These are phyloP conservation scores for Yponomeuta cagnagella DNA, from an alignment of 2,888 invertebrate genomes.

Conservation along the genomic window DNA sequence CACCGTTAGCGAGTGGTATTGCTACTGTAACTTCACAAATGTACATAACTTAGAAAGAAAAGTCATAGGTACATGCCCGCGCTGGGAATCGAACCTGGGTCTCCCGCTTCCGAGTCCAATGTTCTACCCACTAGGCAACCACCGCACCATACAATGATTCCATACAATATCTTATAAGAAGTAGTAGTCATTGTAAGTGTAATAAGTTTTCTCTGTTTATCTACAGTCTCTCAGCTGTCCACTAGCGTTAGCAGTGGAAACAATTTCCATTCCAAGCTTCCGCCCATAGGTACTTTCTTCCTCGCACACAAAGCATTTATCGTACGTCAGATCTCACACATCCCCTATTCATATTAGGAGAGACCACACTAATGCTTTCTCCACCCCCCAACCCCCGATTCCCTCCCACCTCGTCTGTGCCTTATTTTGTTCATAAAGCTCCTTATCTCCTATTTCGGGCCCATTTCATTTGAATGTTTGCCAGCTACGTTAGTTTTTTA, in stretches of 20 bases:
- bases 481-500: constrained; percentile 43
- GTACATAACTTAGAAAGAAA: no score
- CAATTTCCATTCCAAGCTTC: background rate
- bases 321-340: constrained; percentile 15
- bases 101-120: no score
- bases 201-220: no score
- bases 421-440: constrained; percentile 58
- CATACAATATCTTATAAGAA: no score
- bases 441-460: constrained; percentile 67
- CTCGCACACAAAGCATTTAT: constrained; percentile 1
- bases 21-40: no score
- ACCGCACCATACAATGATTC: no score
- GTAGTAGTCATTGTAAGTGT: no score
- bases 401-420: constrained; percentile 29
- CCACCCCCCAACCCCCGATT: constrained; percentile 18
- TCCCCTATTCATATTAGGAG: constrained; percentile 30
- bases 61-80: no score
- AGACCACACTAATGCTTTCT: constrained; percentile 31
- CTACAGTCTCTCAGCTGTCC: no score
- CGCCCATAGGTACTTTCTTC: background rate
- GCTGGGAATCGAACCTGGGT: no score
- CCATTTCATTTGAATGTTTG: constrained; percentile 68
- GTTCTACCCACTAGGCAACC: no score
- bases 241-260: background rate
- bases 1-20: no score